Percentiles rank a stretch among this genome's conserved stretches.
Evolutionary conservation across 1,140 invertebrate genomes (phyloP).

Genomic region (Acyrthosiphon pisum): DNA sequence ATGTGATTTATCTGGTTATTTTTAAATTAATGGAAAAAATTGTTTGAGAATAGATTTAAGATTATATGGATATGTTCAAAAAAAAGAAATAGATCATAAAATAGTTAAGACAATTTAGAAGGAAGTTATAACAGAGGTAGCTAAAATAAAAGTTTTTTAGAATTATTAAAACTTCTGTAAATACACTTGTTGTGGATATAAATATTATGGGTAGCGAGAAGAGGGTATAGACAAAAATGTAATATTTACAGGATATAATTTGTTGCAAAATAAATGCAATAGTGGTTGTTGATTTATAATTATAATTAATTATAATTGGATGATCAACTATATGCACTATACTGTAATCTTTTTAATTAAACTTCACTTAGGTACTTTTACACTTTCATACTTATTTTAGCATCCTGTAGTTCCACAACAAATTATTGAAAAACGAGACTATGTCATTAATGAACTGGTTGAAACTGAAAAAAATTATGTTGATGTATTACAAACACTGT

Average conservation of each 20-base stretch:
- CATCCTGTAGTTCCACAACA: slow-evolving; percentile 65
- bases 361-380: background rate
- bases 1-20: background rate
- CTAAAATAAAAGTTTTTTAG: background rate
- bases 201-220: background rate
- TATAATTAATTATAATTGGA: background rate
- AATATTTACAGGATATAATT: background rate
- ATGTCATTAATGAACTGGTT: slow-evolving; percentile 92
- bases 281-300: background rate
- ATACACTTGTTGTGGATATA: background rate
- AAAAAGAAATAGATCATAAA: too few relatives aligned
- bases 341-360: background rate
- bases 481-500: slow-evolving; percentile 88
- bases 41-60: background rate
- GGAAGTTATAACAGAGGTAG: background rate
- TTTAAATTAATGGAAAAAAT: background rate
- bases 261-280: background rate
- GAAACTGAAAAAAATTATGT: slow-evolving; percentile 98
- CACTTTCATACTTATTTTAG: slow-evolving; percentile 62
- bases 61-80: too few relatives aligned
- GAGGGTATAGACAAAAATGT: background rate
- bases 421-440: slow-evolving; percentile 83
- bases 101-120: too few relatives aligned
- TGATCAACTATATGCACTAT: background rate
- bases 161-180: background rate